Evolutionary conservation across 2,888 invertebrate genomes (phyloP), one percentile per base, ranked within the genome.

Genomic region (Alloscopus bannaensis): DNA sequence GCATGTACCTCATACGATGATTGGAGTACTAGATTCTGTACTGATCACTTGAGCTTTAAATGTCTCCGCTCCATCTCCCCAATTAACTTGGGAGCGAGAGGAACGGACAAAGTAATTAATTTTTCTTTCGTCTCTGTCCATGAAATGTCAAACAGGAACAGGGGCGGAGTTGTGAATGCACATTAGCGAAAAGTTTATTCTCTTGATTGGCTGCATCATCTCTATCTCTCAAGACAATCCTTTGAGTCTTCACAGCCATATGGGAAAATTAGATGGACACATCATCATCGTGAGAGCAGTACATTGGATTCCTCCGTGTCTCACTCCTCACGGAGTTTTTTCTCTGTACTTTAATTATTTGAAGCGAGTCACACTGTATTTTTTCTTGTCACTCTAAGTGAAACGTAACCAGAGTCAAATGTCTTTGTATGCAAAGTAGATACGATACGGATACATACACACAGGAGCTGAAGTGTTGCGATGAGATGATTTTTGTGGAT

Each of bases 71-170:
- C 62, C 42, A 62, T 66, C 66, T 66, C 66, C 26, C 68, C 70
- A 70, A 70, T 70, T 70, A 70, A 70, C 70, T 28, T 28, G 28
- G 59, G 59, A 73, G 57, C 13, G 55, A n/a, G 45, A 47, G 42
- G 26, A 47, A 59, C 66, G 52, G 66, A 76, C 70, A 59, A 70
- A 71, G 50, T 71, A 80, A 80, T 80, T 80, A 73, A 80, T 80
- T 80, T 76, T 71, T 31, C 66, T 70, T 75, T 75, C 75, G 66
- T 75, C 66, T 59, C 75, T 72, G 80, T 80, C 80, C 80, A 80
- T 80, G 80, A 80, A 70, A 70, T 71, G 80, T 80, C 80, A 80
- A 75, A 75, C 59, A 75, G 66, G 40, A 40, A 13, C n/a, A 13
- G 11, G 55, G 68, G 68, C 20, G 68, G 68, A 68, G 68, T 68